A percentile compares a stretch with the other conserved stretches of the same genome.
Conservation (phyloP, 2,888 invertebrate genomes). For the Drosophila paracracens region DNA sequence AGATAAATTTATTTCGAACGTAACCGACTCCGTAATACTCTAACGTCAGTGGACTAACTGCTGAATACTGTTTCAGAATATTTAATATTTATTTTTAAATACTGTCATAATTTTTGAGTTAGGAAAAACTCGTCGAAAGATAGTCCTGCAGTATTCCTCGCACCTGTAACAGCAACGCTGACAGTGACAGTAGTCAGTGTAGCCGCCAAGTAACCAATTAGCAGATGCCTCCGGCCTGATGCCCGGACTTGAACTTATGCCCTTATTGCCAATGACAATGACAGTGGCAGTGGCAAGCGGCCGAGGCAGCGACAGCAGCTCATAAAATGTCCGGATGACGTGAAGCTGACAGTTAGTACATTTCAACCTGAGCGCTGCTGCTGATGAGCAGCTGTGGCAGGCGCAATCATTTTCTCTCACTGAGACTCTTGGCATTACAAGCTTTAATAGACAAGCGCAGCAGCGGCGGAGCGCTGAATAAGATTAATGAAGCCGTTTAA, state of each 20-base stretch:
- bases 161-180: slow-evolving; percentile 13
- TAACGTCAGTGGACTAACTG: background rate
- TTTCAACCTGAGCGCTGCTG: slow-evolving; percentile 60
- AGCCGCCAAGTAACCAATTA: slow-evolving; percentile 12
- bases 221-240: slow-evolving; percentile 16
- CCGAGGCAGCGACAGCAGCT: slow-evolving; percentile 48
- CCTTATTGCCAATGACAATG: slow-evolving; percentile 21
- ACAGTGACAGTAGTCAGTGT: slow-evolving; percentile 41
- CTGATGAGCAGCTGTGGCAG: slow-evolving; percentile 64
- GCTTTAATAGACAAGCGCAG: slow-evolving; percentile 74
- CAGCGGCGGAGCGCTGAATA: slow-evolving; percentile 72
- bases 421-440: slow-evolving; percentile 62
- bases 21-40: background rate
- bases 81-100: background rate
- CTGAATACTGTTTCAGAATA: background rate
- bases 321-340: slow-evolving; percentile 78
- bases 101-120: background rate
- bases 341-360: slow-evolving; percentile 74
- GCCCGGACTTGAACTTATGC: slow-evolving; percentile 5
- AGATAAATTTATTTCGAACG: background rate
- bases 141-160: background rate
- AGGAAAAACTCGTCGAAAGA: background rate
- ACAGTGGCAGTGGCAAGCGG: slow-evolving; percentile 15
- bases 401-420: slow-evolving; percentile 22
- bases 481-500: slow-evolving; percentile 84